Evolutionary conservation across 2,113 vertebrate species (phyloP), one percentile per base, ranked within the genome.

Genomic region (Calidris pygmaea): DNA sequence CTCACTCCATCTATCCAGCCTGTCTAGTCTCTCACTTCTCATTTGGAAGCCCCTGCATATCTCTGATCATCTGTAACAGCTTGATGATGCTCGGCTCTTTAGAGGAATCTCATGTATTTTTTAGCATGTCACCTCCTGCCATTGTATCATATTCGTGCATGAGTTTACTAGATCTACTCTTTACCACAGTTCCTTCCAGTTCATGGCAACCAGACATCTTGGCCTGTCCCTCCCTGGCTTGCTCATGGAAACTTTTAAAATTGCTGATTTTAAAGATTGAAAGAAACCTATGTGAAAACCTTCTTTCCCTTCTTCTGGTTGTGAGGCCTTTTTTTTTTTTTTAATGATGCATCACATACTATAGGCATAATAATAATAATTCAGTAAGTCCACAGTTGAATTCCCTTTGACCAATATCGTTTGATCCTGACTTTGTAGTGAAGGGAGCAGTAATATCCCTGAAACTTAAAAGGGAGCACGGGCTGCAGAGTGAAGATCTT

Each of bases 71-170:
- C 26, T 79, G 3, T 55, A 48, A 84, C 10, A 72, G 11, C 19
- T 30, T 58, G 34, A 77, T 34, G 50, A 55, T 55, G 21, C 17
- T 72, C 30, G 34, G 12, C 35, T 88, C 45, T 89, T 79, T 19
- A 60, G 24, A 55, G 39, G 12, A 89, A 15, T 60, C 9, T 39
- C 37, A 35, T 22, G 7, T 66, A 35, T 41, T 60, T 55, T 73
- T 39, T 73, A 79, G 19, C 19, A 20, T 8, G 15, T 43, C 12
- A 7, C n/a, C 21, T 78, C n/a, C 66, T 72, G 30, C 10, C 30
- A 34, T 34, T 32, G 4, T 32, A 37, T 58, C 45, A 66, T 9
- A 72, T 62, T 60, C 7, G 9, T 0, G 0, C 9, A 20, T 2
- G 3, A 55, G 21, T 55, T 74, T 59, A 41, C 14, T 56, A 41